Evolutionary conservation across 2,797 vertebrate species (phyloP), one percentile per base, ranked within the genome.

Genomic region (Syngnathus acus): DNA sequence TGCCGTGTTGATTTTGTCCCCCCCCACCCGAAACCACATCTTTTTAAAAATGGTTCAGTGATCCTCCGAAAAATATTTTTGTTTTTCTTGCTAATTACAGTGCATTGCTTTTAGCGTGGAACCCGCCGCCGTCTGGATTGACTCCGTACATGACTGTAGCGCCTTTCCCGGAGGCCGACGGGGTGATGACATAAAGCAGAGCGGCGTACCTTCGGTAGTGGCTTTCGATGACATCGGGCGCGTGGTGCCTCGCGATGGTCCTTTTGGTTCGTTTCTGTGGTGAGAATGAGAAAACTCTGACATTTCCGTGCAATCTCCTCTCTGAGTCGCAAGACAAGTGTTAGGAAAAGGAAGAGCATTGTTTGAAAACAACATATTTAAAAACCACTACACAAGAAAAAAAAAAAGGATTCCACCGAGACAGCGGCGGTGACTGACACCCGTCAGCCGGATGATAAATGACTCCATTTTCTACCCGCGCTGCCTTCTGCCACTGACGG

Each of bases 361-460:
- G 93, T 92, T 96, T 95, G 93, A 97, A 95, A 95, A 92, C 92
- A 92, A 95, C 93, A 94, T 96, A 97, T 95, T 96, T 94, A 95
- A 95, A 95, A 96, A 93, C 93, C 93, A 95, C 94, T 93, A 92
- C 93, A 94, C 78, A 65, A 58, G 66, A 47, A 47, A 55, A 55
- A 72, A 92, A 94, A 93, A 94, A 91, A 92, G 93, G 94, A 97
- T 97, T 94, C 94, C 94, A 82, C 87, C 65, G 94, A 94, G 95
- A 94, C 94, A 87, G 91, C 90, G 92, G 88, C 93, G 89, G 93
- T 99, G 97, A 99, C 92, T 98, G 97, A 97, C 96, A 97, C 92
- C 95, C 96, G 95, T 97, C 97, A 96, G 90, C 86, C 88, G 93
- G 93, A 97, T 99, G 97, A 99, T 99, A 97, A 98, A 98, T 98